Base-by-base conservation (phyloP, 2,888 invertebrate genomes). In the Drosophila formosana region DNA sequence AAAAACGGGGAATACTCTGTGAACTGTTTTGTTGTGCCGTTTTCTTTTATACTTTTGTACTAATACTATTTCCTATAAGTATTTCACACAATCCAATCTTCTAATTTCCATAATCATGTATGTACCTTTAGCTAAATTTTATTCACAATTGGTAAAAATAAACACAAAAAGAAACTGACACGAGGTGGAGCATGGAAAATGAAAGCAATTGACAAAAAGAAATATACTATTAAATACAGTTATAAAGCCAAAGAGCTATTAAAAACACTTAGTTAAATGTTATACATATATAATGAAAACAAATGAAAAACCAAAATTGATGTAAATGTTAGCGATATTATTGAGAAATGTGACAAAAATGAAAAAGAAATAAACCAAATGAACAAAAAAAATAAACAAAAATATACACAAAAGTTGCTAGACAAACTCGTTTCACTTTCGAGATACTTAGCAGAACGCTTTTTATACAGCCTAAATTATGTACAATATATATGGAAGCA, bases 291-390 rank as follows among this genome's bases (percentile, higher is more conserved):
- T 75, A 84, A 66, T 43, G 43, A 86, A 75, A 65, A 70, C 68
- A 69, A 45, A 56, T 47, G 9, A 26, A 52, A 37, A 37, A 58
- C 7, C 11, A 49, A 76, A 80, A 80, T 90, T 88, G 82, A 90
- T 90, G 90, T 90, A 90, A 89, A 90, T 91, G 90, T 91, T 90
- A 90, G 90, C 78, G 84, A 88, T 86, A 88, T 91, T 89, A 88
- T 81, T 82, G 89, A 88, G 83, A 84, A 86, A 86, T 79, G 87
- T 86, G 84, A 87, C 76, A 81, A 76, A 74, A 82, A 72, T 49
- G 47, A 56, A 72, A 56, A 72, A 72, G 67, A 84, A 83, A 80
- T 78, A 84, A 84, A 84, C 65, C 60, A 71, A 78, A 86, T 46
- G 72, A 69, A 84, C 80, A 61, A 62, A n/a, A 52, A 52, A 71